Base-by-base conservation (phyloP, 2,797 vertebrate genomes). In the Gymnopithys bicolor region DNA sequence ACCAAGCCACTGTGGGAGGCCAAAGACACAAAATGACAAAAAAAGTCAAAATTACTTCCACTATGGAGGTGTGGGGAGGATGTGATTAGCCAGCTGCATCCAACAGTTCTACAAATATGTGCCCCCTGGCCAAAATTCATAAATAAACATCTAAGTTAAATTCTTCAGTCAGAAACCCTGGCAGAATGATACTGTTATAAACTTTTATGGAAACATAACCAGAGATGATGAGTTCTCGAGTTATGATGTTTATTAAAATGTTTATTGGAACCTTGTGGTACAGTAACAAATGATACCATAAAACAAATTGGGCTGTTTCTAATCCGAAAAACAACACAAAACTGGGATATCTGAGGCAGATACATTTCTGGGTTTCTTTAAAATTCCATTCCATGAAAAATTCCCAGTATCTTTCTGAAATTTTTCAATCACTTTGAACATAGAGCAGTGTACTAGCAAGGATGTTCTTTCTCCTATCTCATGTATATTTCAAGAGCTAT, bases 241-340 rank as follows among this genome's bases (percentile, higher is more conserved):
- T 82, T 97, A 77, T 94, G 82, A 92, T 97, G 82, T 95, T 97
- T 97, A 97, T 97, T 98, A 96, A 97, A 98, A 94, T 96, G 90
- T 96, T 97, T 97, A 97, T 95, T 97, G 95, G 90, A 96, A 96
- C 89, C 90, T 97, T 90, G 93, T 11, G 86, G 80, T 97, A 93
- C 89, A 94, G 81, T 97, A 98, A 98, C 75, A 95, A 97, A 98
- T 96, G 84, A 89, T 92, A 94, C 84, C 95, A 94, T 98, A 97
- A 98, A 97, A 96, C 37, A 97, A 97, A 97, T 94, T 87, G 67
- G 87, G 80, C 94, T 97, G 83, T 93, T 97, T 96, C 91, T 93
- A 97, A 96, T 96, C 97, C 97, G 93, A 75, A 97, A 95, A 96
- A 95, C 89, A 96, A 81, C 70, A 95, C 60, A 95, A 94, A 97